Base-by-base conservation (phyloP, 2,888 invertebrate genomes). In the Diaprepes abbreviatus region DNA sequence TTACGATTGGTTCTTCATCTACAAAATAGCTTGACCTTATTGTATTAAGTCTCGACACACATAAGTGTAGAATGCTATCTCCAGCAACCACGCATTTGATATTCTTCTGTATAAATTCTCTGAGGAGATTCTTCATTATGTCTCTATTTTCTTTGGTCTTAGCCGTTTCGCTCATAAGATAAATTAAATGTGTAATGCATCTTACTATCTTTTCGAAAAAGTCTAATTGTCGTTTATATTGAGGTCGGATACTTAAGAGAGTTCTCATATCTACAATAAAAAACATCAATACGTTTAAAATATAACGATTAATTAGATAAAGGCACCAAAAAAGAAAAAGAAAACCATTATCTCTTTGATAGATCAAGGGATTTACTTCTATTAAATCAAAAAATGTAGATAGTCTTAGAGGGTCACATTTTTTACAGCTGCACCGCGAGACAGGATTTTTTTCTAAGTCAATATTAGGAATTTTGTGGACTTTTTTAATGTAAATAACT, bases 31-130 rank as follows among this genome's bases (percentile, higher is more conserved):
- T 90, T 80, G 92, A 92, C 80, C 90, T 90, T 74, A 94, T 90
- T 10, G 91, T 91, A 85, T 93, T 94, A 74, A 91, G 87, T 73
- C 90, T 90, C 40, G 92, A 93, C 65, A 92, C 93, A 79, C 92
- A 92, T 74, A 96, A 87, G 86, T 96, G 96, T 70, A 97, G 87
- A 73, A 96, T 86, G n/a, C 93, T 90, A 83, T 95, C 94, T 70
- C 92, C 91, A 66, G 90, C 88, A 78, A 86, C 87, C 6, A 90
- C 89, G 76, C 91, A 91, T 73, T 89, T 88, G 59, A 92, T 89
- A 83, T 92, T 90, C 70, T 86, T 84, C 60, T 86, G 87, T 24
- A 92, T 87, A 58, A 92, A 85, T 74, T 84, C 82, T 63, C 85
- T 86, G 10, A 92, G 88, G 45, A 88, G 79, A 62, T 84, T 79